A percentile compares a stretch with the other conserved stretches of the same genome.
Evolutionary conservation across 2,113 vertebrate species (phyloP).

Genomic region (Mustelus asterias): DNA sequence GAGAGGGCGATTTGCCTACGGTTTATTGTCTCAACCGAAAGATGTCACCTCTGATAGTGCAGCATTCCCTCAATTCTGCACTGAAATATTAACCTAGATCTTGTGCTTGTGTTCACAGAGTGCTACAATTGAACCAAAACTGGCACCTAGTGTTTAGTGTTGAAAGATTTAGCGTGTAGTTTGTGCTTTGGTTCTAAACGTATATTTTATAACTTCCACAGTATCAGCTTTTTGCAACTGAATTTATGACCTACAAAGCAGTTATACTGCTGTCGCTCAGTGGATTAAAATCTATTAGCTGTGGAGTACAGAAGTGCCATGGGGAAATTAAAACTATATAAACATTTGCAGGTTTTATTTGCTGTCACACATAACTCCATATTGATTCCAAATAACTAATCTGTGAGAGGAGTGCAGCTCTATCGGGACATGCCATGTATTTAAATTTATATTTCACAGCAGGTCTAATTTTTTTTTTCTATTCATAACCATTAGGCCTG

Average conservation of each 20-base stretch:
- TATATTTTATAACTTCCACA: neutral
- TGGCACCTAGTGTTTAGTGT: neutral
- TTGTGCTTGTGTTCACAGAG: neutral
- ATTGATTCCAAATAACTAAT: neutral
- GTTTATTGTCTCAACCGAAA: neutral
- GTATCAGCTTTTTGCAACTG: neutral
- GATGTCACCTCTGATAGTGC: neutral
- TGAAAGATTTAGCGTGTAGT: neutral
- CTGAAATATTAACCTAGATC: neutral
- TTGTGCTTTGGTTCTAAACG: neutral
- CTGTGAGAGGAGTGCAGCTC: neutral
- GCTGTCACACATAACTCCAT: neutral
- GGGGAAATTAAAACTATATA: neutral
- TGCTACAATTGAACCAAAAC: neutral
- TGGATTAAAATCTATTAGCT: neutral
- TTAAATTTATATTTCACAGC: neutral
- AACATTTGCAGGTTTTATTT: slow-evolving; percentile 14
- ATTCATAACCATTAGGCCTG: slow-evolving; percentile 65
- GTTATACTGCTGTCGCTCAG: neutral
- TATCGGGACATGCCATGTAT: neutral
- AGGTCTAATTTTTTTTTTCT: slow-evolving; percentile 33
- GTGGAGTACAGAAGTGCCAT: neutral
- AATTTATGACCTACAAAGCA: neutral
- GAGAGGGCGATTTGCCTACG: neutral
- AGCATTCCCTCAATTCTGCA: neutral